Evolutionary conservation across 2,888 invertebrate species (phyloP).

Genomic region (Pogonocherus hispidulus): DNA sequence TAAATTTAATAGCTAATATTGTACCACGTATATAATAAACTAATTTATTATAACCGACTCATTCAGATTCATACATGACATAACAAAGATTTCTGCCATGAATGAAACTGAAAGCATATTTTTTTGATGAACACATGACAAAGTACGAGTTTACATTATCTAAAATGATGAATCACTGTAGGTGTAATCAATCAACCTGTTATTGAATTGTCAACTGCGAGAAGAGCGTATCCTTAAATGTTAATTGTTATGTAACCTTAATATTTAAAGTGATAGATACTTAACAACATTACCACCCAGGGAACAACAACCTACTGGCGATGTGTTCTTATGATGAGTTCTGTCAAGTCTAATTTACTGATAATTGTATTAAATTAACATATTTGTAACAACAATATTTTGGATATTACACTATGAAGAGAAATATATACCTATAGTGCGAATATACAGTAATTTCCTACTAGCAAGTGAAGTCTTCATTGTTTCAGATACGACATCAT

Average conservation of each 20-base stretch:
- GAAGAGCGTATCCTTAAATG: constrained; percentile 14
- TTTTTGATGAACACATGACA: background rate
- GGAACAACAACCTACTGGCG: too few relatives aligned
- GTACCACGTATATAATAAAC: background rate
- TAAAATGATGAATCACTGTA: constrained; percentile 48
- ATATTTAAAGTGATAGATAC: constrained; percentile 20
- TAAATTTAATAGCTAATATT: background rate
- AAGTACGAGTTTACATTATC: background rate
- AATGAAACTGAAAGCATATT: constrained; percentile 16
- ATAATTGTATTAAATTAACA: too few relatives aligned
- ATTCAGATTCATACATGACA: background rate
- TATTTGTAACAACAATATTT: too few relatives aligned
- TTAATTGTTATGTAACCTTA: constrained; percentile 18
- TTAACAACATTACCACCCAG: too few relatives aligned
- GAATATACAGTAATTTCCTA: too few relatives aligned
- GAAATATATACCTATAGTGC: too few relatives aligned
- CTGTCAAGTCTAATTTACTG: too few relatives aligned
- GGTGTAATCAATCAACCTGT: constrained; percentile 32
- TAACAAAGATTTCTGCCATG: constrained; percentile 1
- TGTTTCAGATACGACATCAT: too few relatives aligned
- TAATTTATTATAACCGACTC: background rate
- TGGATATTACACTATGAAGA: too few relatives aligned
- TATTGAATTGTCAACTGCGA: constrained; percentile 36
- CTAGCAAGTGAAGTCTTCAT: too few relatives aligned
- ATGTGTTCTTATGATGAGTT: too few relatives aligned